Conservation (phyloP, 2,888 invertebrate genomes). For the Nephrocerus scutellatus region DNA sequence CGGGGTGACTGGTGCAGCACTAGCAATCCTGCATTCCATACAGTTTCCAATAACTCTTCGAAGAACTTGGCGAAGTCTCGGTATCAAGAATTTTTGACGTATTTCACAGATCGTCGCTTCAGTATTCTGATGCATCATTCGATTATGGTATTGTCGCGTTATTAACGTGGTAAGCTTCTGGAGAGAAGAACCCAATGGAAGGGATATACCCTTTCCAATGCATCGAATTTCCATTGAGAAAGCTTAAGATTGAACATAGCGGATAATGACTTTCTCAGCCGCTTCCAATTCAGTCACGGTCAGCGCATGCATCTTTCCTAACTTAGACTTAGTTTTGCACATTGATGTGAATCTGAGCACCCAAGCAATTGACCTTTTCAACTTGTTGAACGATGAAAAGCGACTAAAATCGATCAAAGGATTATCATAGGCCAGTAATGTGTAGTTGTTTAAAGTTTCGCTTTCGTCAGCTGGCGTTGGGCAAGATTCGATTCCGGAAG, state of each 20-base stretch:
- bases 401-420: conserved; percentile 1
- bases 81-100: no score
- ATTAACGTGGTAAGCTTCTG: no score
- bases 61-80: no score
- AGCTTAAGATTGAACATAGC: conserved; percentile 5
- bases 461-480: conserved; percentile 1
- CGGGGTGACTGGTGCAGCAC: no score
- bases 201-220: no score
- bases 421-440: conserved; percentile 1
- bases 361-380: not conserved
- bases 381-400: conserved; percentile 8
- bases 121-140: no score
- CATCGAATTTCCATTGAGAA: conserved; percentile 2
- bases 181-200: no score
- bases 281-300: not conserved
- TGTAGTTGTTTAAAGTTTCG: conserved; percentile 4
- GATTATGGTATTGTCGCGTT: no score
- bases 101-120: no score
- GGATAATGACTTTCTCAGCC: not conserved
- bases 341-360: conserved; percentile 4
- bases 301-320: conserved; percentile 1
- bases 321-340: not conserved
- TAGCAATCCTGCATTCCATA: no score
- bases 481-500: no score
- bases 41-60: no score